phyloP scores from a whole-genome alignment of 2,113 vertebrate species.

The Patagioenas fasciata region DNA sequence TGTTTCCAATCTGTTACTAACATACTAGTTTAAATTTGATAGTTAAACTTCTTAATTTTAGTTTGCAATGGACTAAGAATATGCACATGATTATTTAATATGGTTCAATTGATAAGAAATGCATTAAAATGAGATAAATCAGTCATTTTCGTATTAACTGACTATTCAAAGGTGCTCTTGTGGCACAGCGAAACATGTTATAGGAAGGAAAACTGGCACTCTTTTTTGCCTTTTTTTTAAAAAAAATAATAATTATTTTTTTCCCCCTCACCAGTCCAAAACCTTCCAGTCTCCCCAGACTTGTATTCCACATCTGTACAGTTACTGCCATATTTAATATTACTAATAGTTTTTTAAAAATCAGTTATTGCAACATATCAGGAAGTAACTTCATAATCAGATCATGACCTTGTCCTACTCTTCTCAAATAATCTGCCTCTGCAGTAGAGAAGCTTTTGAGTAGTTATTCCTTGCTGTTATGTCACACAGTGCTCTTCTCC shows the following conservation, averaged over 20 bases:
- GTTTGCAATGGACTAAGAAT: background rate
- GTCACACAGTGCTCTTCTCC: background rate
- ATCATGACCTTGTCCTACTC: background rate
- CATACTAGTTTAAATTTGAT: background rate
- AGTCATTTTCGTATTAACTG: background rate
- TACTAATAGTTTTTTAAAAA: background rate
- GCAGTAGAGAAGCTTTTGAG: background rate
- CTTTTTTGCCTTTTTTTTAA: background rate
- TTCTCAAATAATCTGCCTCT: background rate
- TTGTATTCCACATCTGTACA: background rate
- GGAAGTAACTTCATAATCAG: background rate
- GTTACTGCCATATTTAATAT: background rate
- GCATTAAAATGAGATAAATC: background rate
- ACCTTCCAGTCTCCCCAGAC: background rate
- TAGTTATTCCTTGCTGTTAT: background rate
- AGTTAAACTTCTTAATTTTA: background rate
- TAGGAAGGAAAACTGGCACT: background rate
- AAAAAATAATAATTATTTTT: too few relatives aligned
- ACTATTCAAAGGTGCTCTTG: background rate
- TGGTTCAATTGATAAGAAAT: background rate
- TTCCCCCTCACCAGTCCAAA: background rate
- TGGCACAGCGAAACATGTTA: background rate
- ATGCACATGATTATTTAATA: background rate
- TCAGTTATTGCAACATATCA: background rate
- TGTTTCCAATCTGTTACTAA: background rate